These are phyloP conservation scores for Chironomus tepperi DNA, from an alignment of 1,140 invertebrate species.

Conservation along the genomic window DNA sequence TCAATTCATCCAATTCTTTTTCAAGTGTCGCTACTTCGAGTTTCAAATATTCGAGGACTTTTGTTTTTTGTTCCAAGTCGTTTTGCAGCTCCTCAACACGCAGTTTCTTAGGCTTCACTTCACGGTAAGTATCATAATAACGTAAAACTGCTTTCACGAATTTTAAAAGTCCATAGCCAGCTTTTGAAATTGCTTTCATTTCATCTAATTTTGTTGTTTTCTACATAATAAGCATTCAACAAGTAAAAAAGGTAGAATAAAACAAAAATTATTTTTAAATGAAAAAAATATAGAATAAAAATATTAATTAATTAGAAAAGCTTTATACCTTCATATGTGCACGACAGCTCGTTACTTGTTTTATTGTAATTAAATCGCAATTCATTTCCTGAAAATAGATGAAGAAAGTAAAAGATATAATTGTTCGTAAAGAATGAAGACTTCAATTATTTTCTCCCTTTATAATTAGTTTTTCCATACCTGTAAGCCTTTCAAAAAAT, in stretches of 20 bases:
- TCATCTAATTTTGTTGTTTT: constrained; percentile 59
- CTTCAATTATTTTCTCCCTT: background rate
- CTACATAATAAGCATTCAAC: too few relatives aligned
- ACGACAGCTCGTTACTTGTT: constrained; percentile 60
- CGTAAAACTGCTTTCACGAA: constrained; percentile 78
- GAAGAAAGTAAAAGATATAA: background rate
- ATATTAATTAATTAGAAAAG: background rate
- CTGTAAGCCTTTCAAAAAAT: constrained; percentile 59
- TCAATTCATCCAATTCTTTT: constrained; percentile 55
- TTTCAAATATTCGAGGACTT: constrained; percentile 65
- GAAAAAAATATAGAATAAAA: too few relatives aligned
- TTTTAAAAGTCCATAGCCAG: constrained; percentile 72
- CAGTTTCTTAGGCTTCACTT: constrained; percentile 83
- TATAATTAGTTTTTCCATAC: background rate
- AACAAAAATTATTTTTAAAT: too few relatives aligned
- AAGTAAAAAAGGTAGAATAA: too few relatives aligned
- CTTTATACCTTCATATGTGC: constrained; percentile 52
- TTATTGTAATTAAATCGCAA: constrained; percentile 65
- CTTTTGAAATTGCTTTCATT: constrained; percentile 67
- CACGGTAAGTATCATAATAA: constrained; percentile 74
- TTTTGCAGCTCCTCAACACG: constrained; percentile 65
- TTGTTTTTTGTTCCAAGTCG: constrained; percentile 47
- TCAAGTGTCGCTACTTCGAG: constrained; percentile 65
- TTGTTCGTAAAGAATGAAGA: background rate
- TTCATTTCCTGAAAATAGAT: constrained; percentile 68